phyloP scores from a whole-genome alignment of 2,888 invertebrate species.

The Mayetiola destructor region DNA sequence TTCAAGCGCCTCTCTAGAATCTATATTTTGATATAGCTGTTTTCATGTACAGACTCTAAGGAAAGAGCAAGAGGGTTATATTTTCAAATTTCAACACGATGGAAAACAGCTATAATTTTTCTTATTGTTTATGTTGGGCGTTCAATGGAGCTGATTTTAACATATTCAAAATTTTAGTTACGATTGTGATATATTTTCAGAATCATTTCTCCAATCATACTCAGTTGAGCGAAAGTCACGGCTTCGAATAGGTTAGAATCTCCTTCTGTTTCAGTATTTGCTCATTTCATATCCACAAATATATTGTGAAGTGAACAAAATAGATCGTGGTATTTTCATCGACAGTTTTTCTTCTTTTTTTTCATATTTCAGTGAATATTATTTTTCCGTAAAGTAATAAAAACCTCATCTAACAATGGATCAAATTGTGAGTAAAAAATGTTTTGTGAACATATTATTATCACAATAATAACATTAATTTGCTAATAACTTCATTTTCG shows the following conservation, averaged over 20 bases:
- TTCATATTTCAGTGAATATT: neutral
- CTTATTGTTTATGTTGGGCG: neutral
- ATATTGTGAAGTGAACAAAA: neutral
- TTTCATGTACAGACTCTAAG: no score
- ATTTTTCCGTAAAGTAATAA: neutral
- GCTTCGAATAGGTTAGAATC: neutral
- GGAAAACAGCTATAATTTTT: conserved; percentile 9
- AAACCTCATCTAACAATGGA: conserved; percentile 5
- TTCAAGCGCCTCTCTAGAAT: no score
- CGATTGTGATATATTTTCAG: neutral
- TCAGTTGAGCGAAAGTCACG: conserved; percentile 8
- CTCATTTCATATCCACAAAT: neutral
- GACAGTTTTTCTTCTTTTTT: neutral
- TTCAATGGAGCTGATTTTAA: neutral
- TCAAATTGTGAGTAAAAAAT: conserved; percentile 1
- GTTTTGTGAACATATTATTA: neutral
- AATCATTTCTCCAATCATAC: neutral
- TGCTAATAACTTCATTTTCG: neutral
- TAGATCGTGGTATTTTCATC: neutral
- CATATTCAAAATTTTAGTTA: neutral
- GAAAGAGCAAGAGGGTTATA: no score
- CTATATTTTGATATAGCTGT: no score
- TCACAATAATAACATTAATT: neutral
- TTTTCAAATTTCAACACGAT: no score
- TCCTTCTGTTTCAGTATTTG: neutral